These are phyloP conservation scores for Anorthoa munda DNA, from an alignment of 2,888 invertebrate species.

Conservation along the genomic window DNA sequence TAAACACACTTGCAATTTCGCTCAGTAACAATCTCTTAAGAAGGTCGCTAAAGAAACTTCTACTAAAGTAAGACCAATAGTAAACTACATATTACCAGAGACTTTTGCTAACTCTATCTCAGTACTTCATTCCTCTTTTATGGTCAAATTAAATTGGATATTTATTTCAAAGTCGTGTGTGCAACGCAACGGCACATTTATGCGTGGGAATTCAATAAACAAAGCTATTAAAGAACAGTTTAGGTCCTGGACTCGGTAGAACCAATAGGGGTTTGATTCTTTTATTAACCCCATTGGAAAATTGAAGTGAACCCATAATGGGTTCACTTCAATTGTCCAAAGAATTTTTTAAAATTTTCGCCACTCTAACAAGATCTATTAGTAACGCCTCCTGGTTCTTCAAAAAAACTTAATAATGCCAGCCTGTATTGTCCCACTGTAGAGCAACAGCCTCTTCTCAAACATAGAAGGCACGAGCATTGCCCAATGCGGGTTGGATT, in stretches of 20 bases:
- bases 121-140: not conserved
- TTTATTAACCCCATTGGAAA: not conserved
- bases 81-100: too few species aligned
- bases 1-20: too few species aligned
- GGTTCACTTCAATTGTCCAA: too few species aligned
- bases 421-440: too few species aligned
- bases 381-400: not conserved
- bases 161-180: not conserved
- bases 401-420: not conserved
- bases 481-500: too few species aligned
- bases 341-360: not conserved
- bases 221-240: not conserved
- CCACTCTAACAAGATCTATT: conserved; percentile 3
- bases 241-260: not conserved
- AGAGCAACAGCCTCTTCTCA: too few species aligned
- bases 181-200: not conserved
- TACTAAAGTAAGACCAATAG: not conserved
- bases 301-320: not conserved
- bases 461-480: too few species aligned
- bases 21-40: too few species aligned
- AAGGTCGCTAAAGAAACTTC: not conserved
- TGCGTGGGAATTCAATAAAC: not conserved
- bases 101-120: too few species aligned
- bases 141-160: not conserved
- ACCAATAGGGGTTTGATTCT: not conserved